A percentile compares a stretch with the other conserved stretches of the same genome.
phyloP scores from a whole-genome alignment of 2,113 vertebrate genomes.

The Nycticorax nycticorax region DNA sequence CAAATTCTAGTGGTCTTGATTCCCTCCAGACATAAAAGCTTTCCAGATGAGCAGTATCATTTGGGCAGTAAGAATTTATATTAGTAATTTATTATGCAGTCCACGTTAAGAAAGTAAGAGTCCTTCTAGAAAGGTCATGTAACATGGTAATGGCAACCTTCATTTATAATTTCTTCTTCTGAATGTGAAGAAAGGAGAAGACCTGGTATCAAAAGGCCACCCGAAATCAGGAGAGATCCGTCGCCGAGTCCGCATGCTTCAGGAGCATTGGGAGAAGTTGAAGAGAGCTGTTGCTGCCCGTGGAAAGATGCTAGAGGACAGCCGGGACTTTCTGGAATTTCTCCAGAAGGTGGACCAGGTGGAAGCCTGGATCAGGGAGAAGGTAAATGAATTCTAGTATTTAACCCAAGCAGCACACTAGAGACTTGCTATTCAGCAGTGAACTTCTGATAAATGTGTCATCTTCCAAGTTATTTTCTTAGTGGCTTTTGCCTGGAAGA shows the following conservation, averaged over 20 bases:
- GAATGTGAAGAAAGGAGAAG: conserved; percentile 76
- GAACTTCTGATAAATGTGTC: not conserved
- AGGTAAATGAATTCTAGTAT: conserved; percentile 67
- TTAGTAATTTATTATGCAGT: not conserved
- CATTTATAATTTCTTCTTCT: not conserved
- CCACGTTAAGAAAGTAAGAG: not conserved
- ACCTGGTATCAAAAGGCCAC: conserved; percentile 73
- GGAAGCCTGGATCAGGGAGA: conserved; percentile 90
- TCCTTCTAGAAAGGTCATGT: not conserved
- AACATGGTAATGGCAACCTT: not conserved
- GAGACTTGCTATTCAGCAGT: not conserved
- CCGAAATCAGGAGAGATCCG: conserved; percentile 72
- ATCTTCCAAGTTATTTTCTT: not conserved
- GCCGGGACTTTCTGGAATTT: conserved; percentile 84
- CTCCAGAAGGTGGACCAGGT: conserved; percentile 86
- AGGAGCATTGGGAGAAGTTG: conserved; percentile 81
- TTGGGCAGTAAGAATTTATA: not conserved
- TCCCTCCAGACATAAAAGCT: not conserved
- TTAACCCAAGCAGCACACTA: not conserved
- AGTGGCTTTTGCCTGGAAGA: not conserved
- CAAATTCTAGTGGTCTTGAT: not conserved
- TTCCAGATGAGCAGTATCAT: not conserved
- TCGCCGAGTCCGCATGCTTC: conserved; percentile 61
- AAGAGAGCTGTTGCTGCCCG: conserved; percentile 73
- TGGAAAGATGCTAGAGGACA: conserved; percentile 84